phyloP scores from a whole-genome alignment of 2,113 vertebrate species.

The Antennarius striatus region DNA sequence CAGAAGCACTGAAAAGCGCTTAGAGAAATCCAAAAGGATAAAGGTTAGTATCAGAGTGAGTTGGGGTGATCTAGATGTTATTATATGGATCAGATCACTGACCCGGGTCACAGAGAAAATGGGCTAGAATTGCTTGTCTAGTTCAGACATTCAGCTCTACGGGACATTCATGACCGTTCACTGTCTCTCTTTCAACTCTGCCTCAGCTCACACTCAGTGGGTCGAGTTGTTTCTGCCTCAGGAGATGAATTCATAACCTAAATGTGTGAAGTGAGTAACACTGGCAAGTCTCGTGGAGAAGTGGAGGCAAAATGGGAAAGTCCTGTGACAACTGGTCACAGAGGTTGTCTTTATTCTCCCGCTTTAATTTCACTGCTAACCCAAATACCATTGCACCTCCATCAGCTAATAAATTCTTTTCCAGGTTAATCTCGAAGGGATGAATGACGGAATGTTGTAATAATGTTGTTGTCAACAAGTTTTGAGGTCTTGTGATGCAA shows the following conservation, averaged over 20 bases:
- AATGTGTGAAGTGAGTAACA: background rate
- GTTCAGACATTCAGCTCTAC: too few species aligned
- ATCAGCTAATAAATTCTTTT: conserved; percentile 49
- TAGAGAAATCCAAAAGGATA: too few species aligned
- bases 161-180: conserved; percentile 20
- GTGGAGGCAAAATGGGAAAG: background rate
- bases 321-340: too few species aligned
- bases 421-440: conserved; percentile 54
- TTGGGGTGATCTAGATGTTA: too few species aligned
- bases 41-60: too few species aligned
- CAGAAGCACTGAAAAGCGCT: background rate
- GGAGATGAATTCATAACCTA: conserved; percentile 10
- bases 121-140: too few species aligned
- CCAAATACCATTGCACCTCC: conserved; percentile 18
- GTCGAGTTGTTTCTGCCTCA: conserved; percentile 10
- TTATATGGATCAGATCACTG: too few species aligned
- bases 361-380: conserved; percentile 9
- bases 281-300: background rate
- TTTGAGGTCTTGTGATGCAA: conserved; percentile 42
- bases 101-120: too few species aligned
- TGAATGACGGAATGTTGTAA: conserved; percentile 40
- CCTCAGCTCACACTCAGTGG: conserved; percentile 10
- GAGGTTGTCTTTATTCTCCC: background rate
- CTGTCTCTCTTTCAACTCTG: conserved; percentile 22
- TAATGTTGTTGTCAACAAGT: conserved; percentile 23